Conservation (phyloP, 2,888 invertebrate species). For the Parnassius orleans region DNA sequence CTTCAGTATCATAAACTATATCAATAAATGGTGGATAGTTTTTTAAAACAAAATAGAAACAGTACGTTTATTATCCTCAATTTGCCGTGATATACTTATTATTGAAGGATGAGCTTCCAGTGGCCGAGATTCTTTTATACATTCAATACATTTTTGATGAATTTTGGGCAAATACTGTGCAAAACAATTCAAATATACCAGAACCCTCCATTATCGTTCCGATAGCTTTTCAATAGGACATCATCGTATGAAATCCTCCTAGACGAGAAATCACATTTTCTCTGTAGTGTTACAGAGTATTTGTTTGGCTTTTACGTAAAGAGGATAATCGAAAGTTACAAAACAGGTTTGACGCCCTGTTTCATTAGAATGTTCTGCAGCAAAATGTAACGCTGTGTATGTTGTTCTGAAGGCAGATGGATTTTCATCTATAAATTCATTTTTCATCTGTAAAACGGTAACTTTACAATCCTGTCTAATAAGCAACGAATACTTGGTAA, state of each 20-base stretch:
- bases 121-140: constrained; percentile 5
- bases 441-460: not conserved
- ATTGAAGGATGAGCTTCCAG: constrained; percentile 1
- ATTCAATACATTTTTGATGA: constrained; percentile 5
- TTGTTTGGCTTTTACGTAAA: not conserved
- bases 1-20: too few relatives aligned
- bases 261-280: not conserved
- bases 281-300: constrained; percentile 3
- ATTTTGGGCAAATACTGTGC: constrained; percentile 6
- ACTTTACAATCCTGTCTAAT: constrained; percentile 5
- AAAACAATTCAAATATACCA: constrained; percentile 3
- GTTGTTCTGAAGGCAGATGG: constrained; percentile 4
- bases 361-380: not conserved
- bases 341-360: constrained; percentile 3
- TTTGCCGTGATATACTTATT: not conserved
- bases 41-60: not conserved
- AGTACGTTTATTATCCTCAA: not conserved
- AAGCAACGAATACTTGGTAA: not conserved
- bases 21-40: too few relatives aligned
- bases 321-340: constrained; percentile 3
- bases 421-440: constrained; percentile 9
- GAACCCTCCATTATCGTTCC: constrained; percentile 5
- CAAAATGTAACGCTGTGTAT: constrained; percentile 6
- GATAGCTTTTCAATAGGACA: constrained; percentile 3
- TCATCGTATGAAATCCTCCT: constrained; percentile 4